These are phyloP conservation scores for Mythimna loreyi DNA, from an alignment of 2,888 invertebrate genomes.

Conservation along the genomic window DNA sequence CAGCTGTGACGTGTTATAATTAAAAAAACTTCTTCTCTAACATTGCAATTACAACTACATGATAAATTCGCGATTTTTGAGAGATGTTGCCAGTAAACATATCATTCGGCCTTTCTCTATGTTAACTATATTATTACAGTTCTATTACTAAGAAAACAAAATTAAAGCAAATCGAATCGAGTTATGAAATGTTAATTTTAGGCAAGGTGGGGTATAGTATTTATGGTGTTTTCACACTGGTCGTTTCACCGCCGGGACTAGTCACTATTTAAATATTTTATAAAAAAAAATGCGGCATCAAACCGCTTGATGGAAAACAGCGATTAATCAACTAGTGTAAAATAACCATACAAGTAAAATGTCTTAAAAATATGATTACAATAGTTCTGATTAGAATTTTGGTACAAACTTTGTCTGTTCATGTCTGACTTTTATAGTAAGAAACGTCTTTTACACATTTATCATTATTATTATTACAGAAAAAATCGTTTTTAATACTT, in stretches of 20 bases:
- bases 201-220: constrained; percentile 65
- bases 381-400: constrained; percentile 61
- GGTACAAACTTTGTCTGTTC: constrained; percentile 61
- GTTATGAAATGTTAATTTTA: constrained; percentile 56
- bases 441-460: constrained; percentile 36
- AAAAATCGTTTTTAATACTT: constrained; percentile 50
- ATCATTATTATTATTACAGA: constrained; percentile 28
- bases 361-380: constrained; percentile 59
- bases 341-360: constrained; percentile 32
- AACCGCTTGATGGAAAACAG: constrained; percentile 11
- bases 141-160: constrained; percentile 69
- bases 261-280: constrained; percentile 15
- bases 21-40: constrained; percentile 64
- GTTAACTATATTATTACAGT: constrained; percentile 72
- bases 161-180: constrained; percentile 61
- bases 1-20: constrained; percentile 61
- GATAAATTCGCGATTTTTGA: constrained; percentile 86
- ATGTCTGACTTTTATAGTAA: constrained; percentile 34
- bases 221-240: constrained; percentile 42
- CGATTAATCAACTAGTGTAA: constrained; percentile 34
- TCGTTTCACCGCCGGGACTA: constrained; percentile 8
- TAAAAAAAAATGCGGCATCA: constrained; percentile 19
- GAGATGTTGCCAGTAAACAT: constrained; percentile 90
- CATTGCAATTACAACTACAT: constrained; percentile 86
- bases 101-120: constrained; percentile 89